Evolutionary conservation across 2,797 vertebrate species (phyloP), one percentile per base, ranked within the genome.

Genomic region (Hozukius guyotensis): DNA sequence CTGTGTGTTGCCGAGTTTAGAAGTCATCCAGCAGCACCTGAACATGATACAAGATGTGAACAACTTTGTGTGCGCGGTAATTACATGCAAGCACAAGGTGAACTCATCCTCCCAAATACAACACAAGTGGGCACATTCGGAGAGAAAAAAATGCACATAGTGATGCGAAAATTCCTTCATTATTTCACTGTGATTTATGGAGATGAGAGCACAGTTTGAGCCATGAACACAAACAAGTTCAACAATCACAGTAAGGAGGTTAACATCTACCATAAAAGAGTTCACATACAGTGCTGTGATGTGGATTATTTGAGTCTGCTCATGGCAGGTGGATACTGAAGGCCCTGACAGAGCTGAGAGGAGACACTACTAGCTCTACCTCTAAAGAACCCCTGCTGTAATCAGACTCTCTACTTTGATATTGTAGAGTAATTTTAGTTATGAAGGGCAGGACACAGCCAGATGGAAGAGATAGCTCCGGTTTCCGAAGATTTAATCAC

Each of bases 401-500:
- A 83, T 64, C 34, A 78, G 62, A 80, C 52, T 18, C 79, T 76
- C 73, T 65, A n/a, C 65, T 83, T 72, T 85, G 67, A 88, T 74
- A 79, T 24, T 74, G 55, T 53, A 25, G 31, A 69, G 63, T 55
- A 10, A 89, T 87, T 77, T 75, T 22, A 80, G 75, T 71, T 84
- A 81, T 77, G 56, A 78, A 74, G 69, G 68, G 65, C 65, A 86
- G 60, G 68, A 87, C 77, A 76, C 76, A 77, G 67, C 34, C 74
- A 85, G 31, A 74, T 63, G 84, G 61, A 78, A 63, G 72, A 76
- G 61, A 81, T 46, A 82, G 77, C 83, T 95, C 87, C 31, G n/a
- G 83, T 93, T 95, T 90, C 83, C 80, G 55, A 75, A 65, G 77
- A 76, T 57, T 38, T 59, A 80, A 62, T 79, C 31, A 76, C 36